A percentile compares a stretch with the other conserved stretches of the same genome.
phyloP scores from a whole-genome alignment of 2,888 invertebrate species.

The Melipona beecheii region DNA sequence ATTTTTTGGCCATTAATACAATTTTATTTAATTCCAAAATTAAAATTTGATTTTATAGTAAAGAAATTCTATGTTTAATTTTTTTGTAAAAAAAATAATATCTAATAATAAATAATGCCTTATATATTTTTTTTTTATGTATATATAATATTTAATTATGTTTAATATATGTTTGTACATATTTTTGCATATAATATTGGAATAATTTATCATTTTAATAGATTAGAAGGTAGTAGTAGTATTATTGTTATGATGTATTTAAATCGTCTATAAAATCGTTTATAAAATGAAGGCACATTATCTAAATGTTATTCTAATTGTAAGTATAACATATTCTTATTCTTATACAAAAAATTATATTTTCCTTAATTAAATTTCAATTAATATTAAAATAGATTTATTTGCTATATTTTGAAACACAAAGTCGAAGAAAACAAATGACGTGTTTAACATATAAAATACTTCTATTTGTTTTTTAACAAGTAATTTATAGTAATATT shows the following conservation, averaged over 20 bases:
- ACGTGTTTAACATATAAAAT: conserved; percentile 44
- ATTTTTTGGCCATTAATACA: not conserved
- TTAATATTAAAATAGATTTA: conserved; percentile 21
- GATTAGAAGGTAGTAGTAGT: conserved; percentile 13
- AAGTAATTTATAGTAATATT: conserved; percentile 21
- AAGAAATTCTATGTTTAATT: not conserved
- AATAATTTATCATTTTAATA: conserved; percentile 26
- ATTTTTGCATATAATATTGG: conserved; percentile 11
- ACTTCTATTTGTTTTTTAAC: conserved; percentile 32
- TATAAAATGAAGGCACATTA: conserved; percentile 30
- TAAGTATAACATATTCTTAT: not conserved
- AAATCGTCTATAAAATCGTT: conserved; percentile 3
- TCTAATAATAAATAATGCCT: conserved; percentile 25
- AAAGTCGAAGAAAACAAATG: conserved; percentile 36
- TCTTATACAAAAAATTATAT: conserved; percentile 4
- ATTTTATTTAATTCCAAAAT: not conserved
- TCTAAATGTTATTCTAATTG: not conserved
- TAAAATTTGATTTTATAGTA: not conserved
- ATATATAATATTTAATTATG: conserved; percentile 22
- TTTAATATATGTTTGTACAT: conserved; percentile 20
- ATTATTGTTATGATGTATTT: not conserved
- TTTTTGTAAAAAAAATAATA: conserved; percentile 24
- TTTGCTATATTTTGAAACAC: not conserved
- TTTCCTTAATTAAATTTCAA: conserved; percentile 4
- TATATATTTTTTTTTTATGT: conserved; percentile 30